Evolutionary conservation across 2,797 vertebrate species (phyloP), one percentile per base, ranked within the genome.

Genomic region (Pelodytes ibericus): DNA sequence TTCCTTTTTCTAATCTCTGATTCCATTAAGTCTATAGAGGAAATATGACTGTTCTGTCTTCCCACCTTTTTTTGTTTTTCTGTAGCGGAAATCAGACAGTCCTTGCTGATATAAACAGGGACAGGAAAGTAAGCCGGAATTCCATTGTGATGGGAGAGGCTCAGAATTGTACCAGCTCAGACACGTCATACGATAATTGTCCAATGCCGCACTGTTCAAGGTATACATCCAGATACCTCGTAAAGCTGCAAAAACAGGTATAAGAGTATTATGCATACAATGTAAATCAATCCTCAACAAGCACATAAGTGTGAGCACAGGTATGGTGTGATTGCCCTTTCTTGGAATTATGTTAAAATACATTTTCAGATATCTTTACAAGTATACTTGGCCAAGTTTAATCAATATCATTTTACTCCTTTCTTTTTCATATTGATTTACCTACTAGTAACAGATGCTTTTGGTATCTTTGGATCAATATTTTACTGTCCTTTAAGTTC

Each of bases 71-170:
- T 61, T 82, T 71, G 81, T 63, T 7, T 3, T 75, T 73, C 77
- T 84, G 84, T 86, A 92, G 26, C 82, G 83, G 0, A 49, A 62
- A 39, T 93, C 91, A 74, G 18, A 49, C 33, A 41, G 67, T 5
- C 86, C 91, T 74, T 90, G 87, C 36, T 81, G 81, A 82, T 90
- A 86, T 33, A 88, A 87, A 77, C 92, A 92, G 33, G 92, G 92
- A 65, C 92, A 93, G 44, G 84, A 0, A 2, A 85, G 66, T 70
- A 84, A 73, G 31, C 16, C 79, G 63, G 81, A 80, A 75, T 77
- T 86, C 90, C 89, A 88, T 0, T 0, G 0, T 10, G 22, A 39
- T 0, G 81, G 85, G 26, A 83, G 63, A 27, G 83, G 82, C 66
- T 85, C 80, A 8, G 24, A 7, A 3, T 69, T 39, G 0, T 74